phyloP scores from a whole-genome alignment of 2,113 vertebrate species.

The Ictalurus punctatus region DNA sequence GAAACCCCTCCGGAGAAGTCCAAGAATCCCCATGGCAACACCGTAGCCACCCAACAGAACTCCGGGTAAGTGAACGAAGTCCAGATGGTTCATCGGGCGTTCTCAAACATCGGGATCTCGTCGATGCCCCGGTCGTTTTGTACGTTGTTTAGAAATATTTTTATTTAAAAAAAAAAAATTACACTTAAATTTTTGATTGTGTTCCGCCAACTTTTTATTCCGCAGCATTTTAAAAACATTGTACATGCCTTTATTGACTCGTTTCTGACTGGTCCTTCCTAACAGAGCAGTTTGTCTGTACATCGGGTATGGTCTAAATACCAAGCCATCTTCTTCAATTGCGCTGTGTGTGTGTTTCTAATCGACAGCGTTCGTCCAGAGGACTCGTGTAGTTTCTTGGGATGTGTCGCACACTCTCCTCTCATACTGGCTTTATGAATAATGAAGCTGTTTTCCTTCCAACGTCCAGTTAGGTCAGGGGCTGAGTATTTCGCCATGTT shows the following conservation, averaged over 20 bases:
- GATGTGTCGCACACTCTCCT: not conserved
- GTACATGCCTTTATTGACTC: not conserved
- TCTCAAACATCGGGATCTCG: not conserved
- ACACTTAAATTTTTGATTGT: not conserved
- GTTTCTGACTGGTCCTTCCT: not conserved
- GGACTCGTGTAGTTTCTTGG: not conserved
- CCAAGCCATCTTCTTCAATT: not conserved
- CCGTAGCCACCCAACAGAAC: slow-evolving; percentile 68
- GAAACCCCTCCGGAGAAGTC: slow-evolving; percentile 72
- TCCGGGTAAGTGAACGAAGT: slow-evolving; percentile 57
- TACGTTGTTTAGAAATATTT: too few species aligned
- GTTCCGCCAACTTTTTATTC: not conserved
- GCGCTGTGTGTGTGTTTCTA: not conserved
- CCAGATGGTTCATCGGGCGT: not conserved
- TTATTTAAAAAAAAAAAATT: not conserved
- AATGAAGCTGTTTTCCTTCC: slow-evolving; percentile 21
- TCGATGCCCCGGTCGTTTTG: not conserved
- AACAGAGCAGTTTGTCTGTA: not conserved
- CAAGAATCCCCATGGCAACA: slow-evolving; percentile 68
- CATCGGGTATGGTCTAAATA: not conserved
- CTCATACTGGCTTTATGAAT: not conserved
- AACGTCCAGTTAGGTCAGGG: slow-evolving; percentile 12
- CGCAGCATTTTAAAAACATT: not conserved
- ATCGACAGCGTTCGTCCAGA: not conserved
- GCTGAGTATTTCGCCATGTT: not conserved